Evolutionary conservation across 2,797 vertebrate genomes (phyloP), one percentile per base, ranked within the genome.

Genomic region (Gadopsis bispinosus): DNA sequence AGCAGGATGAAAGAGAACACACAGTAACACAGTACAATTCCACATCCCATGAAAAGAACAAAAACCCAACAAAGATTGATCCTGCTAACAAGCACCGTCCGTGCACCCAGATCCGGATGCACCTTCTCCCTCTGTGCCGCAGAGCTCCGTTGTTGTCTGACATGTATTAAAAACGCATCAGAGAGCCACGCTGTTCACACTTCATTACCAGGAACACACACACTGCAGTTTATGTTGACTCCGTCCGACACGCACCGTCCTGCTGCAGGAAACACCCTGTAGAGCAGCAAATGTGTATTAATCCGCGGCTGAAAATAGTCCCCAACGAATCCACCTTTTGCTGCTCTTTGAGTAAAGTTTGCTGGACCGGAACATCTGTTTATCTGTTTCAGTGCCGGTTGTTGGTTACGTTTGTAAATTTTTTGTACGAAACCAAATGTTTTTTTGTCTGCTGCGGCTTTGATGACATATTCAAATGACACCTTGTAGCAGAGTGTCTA

Each of bases 261-360:
- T 26, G 35, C 48, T 41, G 35, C 13, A 7, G n/a, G 0, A 37
- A 66, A 63, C 12, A 33, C n/a, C 12, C 16, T 4, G 6, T 14
- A 8, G 10, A 58, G 13, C 19, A 10, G 7, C 9, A 37, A 33
- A 55, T 45, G 13, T 63, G 50, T 17, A 9, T 51, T 19, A 33
- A 75, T 75, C 54, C 19, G 0, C 43, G 4, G 72, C 33, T 50
- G n/a, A n/a, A n/a, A n/a, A n/a, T n/a, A n/a, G n/a, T n/a, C n/a
- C n/a, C n/a, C n/a, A n/a, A n/a, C n/a, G 54, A 58, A n/a, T n/a
- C n/a, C n/a, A n/a, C n/a, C n/a, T n/a, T n/a, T n/a, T n/a, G n/a
- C n/a, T n/a, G n/a, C n/a, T n/a, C n/a, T n/a, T n/a, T n/a, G n/a
- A n/a, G n/a, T 35, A 8, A 47, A 2, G 1, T 53, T 22, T 53